These are phyloP conservation scores for Neomorphus geoffroyi DNA, from an alignment of 2,797 vertebrate species.

Conservation along the genomic window DNA sequence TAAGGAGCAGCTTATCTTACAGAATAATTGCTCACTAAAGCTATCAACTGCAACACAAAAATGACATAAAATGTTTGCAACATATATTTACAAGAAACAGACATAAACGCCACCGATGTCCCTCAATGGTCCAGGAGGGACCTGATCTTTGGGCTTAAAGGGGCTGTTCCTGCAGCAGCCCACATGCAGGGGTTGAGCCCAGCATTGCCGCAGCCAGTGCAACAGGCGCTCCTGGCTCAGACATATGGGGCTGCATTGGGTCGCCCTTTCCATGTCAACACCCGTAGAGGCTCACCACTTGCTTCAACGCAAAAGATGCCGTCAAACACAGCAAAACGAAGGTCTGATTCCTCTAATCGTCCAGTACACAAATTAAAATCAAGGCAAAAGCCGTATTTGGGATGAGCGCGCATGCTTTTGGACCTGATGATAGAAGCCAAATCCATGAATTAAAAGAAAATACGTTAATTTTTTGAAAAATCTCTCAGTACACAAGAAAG, in stretches of 20 bases:
- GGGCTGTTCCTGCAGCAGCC: not conserved
- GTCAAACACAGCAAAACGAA: not conserved
- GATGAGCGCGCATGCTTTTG: not conserved
- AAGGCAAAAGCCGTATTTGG: not conserved
- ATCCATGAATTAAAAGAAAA: not conserved
- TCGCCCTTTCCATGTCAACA: not conserved
- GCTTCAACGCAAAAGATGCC: not conserved
- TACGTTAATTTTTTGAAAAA: not conserved
- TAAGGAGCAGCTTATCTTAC: slow-evolving; percentile 52
- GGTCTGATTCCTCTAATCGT: not conserved
- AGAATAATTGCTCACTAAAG: slow-evolving; percentile 59
- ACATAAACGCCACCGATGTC: not conserved
- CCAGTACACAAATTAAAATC: not conserved
- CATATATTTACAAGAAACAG: slow-evolving; percentile 42
- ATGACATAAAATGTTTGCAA: slow-evolving; percentile 49
- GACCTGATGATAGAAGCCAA: not conserved
- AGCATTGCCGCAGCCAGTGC: not conserved
- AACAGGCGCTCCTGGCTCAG: not conserved
- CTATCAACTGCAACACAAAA: slow-evolving; percentile 56
- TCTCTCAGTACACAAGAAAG: not conserved
- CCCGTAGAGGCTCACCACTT: not conserved
- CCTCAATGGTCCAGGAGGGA: slow-evolving; percentile 4
- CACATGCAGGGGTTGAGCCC: not conserved
- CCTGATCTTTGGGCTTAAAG: not conserved
- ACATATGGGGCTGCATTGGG: not conserved